Evolutionary conservation across 2,888 invertebrate species (phyloP).

Genomic region (Polylopha cassiicola): DNA sequence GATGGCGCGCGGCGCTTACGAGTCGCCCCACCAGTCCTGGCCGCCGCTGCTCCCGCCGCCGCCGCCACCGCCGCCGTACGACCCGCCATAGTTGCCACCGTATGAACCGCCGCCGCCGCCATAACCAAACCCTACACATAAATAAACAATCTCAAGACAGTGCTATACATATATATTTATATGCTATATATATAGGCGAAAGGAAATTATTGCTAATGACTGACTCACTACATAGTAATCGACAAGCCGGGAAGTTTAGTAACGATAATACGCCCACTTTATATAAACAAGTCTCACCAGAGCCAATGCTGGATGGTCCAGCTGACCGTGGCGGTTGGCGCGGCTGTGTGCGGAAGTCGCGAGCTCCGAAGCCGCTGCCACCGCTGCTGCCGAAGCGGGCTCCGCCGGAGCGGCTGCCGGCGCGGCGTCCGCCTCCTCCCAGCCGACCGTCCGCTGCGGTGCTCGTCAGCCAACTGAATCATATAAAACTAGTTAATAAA

Average conservation of each 20-base stretch:
- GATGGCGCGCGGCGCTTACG: slow-evolving; percentile 43
- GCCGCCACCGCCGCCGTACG: slow-evolving; percentile 67
- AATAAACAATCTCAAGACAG: too few relatives aligned
- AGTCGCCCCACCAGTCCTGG: slow-evolving; percentile 70
- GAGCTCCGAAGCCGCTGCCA: slow-evolving; percentile 65
- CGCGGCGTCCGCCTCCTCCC: slow-evolving; percentile 79
- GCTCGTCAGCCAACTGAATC: slow-evolving; percentile 75
- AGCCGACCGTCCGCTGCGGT: slow-evolving; percentile 83
- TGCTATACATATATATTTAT: too few relatives aligned
- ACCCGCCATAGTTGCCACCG: slow-evolving; percentile 68
- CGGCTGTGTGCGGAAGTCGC: slow-evolving; percentile 69
- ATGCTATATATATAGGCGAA: too few relatives aligned
- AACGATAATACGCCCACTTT: too few relatives aligned
- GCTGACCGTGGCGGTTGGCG: slow-evolving; percentile 62
- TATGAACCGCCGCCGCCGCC: slow-evolving; percentile 60
- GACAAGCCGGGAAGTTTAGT: too few relatives aligned
- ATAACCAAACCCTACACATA: slow-evolving; percentile 61
- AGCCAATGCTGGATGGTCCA: slow-evolving; percentile 53
- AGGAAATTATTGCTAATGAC: too few relatives aligned
- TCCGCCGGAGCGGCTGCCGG: slow-evolving; percentile 77
- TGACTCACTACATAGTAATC: too few relatives aligned
- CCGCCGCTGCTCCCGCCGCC: slow-evolving; percentile 62
- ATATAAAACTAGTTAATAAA: neutral
- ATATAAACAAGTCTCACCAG: too few relatives aligned
- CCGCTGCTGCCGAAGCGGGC: slow-evolving; percentile 46